These are phyloP conservation scores for Idaea straminata DNA, from an alignment of 2,888 invertebrate genomes.

Conservation along the genomic window DNA sequence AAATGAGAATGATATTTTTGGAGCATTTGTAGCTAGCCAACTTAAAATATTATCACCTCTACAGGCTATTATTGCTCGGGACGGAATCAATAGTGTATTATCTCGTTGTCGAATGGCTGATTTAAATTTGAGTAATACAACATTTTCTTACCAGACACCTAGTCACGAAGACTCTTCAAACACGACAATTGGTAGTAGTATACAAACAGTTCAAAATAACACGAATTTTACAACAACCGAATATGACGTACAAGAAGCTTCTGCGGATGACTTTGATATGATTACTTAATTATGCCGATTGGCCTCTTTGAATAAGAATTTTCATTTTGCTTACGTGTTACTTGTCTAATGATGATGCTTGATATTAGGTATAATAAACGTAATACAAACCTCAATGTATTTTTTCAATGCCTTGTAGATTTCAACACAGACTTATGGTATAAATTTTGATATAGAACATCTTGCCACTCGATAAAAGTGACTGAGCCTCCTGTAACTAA, in stretches of 20 bases:
- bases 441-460: slow-evolving; percentile 7
- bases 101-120: slow-evolving; percentile 10
- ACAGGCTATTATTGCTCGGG: slow-evolving; percentile 9
- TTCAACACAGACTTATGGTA: slow-evolving; percentile 8
- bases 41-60: slow-evolving; percentile 4
- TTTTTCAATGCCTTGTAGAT: slow-evolving; percentile 11
- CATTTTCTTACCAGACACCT: slow-evolving; percentile 7
- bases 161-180: slow-evolving; percentile 7
- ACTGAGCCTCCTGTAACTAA: slow-evolving; percentile 12
- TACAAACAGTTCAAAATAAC: slow-evolving; percentile 2
- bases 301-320: slow-evolving; percentile 7
- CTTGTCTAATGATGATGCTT: slow-evolving; percentile 6
- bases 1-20: slow-evolving; percentile 11
- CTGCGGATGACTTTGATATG: not conserved
- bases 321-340: slow-evolving; percentile 7
- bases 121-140: slow-evolving; percentile 7
- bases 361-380: slow-evolving; percentile 3
- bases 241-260: slow-evolving; percentile 5
- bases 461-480: slow-evolving; percentile 12
- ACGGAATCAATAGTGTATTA: slow-evolving; percentile 8
- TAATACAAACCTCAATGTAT: slow-evolving; percentile 7
- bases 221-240: slow-evolving; percentile 7
- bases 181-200: slow-evolving; percentile 1
- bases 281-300: not conserved
- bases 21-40: slow-evolving; percentile 8